phyloP scores from a whole-genome alignment of 2,888 invertebrate genomes.

The Mantis religiosa region DNA sequence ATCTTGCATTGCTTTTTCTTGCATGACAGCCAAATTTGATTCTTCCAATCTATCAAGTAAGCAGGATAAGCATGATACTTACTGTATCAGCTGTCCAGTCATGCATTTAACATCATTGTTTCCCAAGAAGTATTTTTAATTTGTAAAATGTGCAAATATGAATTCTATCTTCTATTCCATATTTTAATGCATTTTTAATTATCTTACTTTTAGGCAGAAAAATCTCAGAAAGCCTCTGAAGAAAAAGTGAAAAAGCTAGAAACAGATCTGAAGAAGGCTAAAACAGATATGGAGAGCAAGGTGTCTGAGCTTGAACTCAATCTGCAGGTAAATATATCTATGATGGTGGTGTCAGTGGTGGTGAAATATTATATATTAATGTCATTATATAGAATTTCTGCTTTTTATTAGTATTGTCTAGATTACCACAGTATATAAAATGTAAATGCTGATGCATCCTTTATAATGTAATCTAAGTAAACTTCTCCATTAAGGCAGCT shows the following conservation, averaged over 20 bases:
- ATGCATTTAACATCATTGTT: too few relatives aligned
- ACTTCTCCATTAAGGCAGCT: neutral
- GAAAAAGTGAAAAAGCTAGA: conserved; percentile 48
- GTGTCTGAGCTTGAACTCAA: conserved; percentile 44
- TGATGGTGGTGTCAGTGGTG: neutral
- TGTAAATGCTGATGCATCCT: neutral
- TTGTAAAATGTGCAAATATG: too few relatives aligned
- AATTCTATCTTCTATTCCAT: neutral
- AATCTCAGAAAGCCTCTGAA: conserved; percentile 61
- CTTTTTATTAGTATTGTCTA: neutral
- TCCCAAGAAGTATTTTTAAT: too few relatives aligned
- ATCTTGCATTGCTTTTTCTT: neutral
- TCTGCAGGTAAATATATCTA: conserved; percentile 36
- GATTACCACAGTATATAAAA: neutral
- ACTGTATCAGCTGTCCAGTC: too few relatives aligned
- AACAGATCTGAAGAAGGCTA: conserved; percentile 49
- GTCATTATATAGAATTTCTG: neutral
- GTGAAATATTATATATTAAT: neutral
- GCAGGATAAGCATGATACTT: too few relatives aligned
- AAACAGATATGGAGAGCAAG: conserved; percentile 61
- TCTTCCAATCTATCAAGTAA: too few relatives aligned
- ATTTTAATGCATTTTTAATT: neutral
- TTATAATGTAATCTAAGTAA: neutral
- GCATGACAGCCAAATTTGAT: too few relatives aligned
- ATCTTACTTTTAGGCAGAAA: conserved; percentile 44